These are phyloP conservation scores for Eucriotettix oculatus DNA, from an alignment of 2,888 invertebrate species.

Conservation along the genomic window DNA sequence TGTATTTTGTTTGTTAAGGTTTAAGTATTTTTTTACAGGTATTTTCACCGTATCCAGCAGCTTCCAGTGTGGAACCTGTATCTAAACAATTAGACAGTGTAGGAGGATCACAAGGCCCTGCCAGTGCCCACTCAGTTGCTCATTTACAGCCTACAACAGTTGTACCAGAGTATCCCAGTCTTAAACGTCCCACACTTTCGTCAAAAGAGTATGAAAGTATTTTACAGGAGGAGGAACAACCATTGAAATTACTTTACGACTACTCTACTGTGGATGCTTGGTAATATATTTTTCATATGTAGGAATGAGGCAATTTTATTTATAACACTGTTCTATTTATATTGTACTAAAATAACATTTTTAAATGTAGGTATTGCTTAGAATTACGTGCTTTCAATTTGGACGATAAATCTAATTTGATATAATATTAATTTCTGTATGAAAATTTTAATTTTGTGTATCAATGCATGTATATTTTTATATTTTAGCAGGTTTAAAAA, in stretches of 20 bases:
- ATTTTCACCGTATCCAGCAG: constrained; percentile 29
- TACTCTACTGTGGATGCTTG: constrained; percentile 71
- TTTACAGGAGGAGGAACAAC: constrained; percentile 55
- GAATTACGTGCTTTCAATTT: no score
- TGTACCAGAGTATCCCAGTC: constrained; percentile 15
- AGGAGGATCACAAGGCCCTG: constrained; percentile 15
- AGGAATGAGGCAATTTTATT: no score
- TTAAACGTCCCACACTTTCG: constrained; percentile 63
- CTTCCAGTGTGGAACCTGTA: constrained; percentile 22
- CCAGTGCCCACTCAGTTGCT: constrained; percentile 14
- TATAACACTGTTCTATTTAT: no score
- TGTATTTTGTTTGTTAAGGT: no score
- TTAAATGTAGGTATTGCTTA: no score
- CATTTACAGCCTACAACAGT: constrained; percentile 30
- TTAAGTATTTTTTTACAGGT: not conserved
- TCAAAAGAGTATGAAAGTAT: constrained; percentile 64
- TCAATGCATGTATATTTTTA: no score
- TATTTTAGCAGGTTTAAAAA: no score
- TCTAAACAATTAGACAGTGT: constrained; percentile 11
- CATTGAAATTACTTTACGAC: constrained; percentile 72
- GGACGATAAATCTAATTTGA: no score
- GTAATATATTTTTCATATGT: constrained; percentile 27
- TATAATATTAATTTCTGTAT: no score
- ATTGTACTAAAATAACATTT: no score
- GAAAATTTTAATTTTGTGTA: no score